phyloP scores from a whole-genome alignment of 2,888 invertebrate species.

The Phalangium opilio region DNA sequence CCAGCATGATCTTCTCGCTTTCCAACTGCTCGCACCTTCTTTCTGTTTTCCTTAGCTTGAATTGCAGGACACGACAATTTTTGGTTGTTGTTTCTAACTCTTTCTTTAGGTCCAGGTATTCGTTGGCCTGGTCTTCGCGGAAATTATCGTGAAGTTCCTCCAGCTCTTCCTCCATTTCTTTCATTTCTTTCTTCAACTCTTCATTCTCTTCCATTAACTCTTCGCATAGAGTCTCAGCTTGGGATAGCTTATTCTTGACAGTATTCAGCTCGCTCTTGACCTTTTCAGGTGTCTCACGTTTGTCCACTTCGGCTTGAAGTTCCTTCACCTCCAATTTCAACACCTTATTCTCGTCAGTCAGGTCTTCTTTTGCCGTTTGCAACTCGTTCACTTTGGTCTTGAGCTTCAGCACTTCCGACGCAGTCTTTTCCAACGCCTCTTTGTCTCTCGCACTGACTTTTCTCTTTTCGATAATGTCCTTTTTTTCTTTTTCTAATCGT shows the following conservation, averaged over 20 bases:
- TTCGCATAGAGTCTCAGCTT: slow-evolving; percentile 80
- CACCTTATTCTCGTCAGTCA: slow-evolving; percentile 49
- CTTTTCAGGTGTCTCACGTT: slow-evolving; percentile 22
- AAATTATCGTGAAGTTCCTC: slow-evolving; percentile 98
- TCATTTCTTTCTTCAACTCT: slow-evolving; percentile 78
- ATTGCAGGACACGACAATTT: slow-evolving; percentile 93
- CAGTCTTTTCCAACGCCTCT: slow-evolving; percentile 19
- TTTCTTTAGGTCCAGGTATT: slow-evolving; percentile 81
- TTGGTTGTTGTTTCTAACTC: slow-evolving; percentile 94
- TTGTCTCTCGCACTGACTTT: slow-evolving; percentile 35
- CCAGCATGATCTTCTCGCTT: slow-evolving; percentile 41
- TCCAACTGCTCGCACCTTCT: slow-evolving; percentile 50
- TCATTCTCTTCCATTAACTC: slow-evolving; percentile 93
- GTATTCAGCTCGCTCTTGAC: slow-evolving; percentile 41
- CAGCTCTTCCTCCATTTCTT: slow-evolving; percentile 89
- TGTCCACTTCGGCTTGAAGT: slow-evolving; percentile 23
- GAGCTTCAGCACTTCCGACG: slow-evolving; percentile 47
- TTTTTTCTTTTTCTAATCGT: slow-evolving; percentile 34
- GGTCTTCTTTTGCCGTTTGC: slow-evolving; percentile 46
- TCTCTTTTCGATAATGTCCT: slow-evolving; percentile 15
- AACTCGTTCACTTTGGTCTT: slow-evolving; percentile 76
- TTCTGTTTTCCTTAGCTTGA: slow-evolving; percentile 92
- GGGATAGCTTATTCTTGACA: slow-evolving; percentile 62
- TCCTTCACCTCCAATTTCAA: slow-evolving; percentile 20
- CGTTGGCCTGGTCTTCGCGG: slow-evolving; percentile 92